Conservation (phyloP, 2,113 vertebrate genomes). For the Petrocephalus microphthalmus region DNA sequence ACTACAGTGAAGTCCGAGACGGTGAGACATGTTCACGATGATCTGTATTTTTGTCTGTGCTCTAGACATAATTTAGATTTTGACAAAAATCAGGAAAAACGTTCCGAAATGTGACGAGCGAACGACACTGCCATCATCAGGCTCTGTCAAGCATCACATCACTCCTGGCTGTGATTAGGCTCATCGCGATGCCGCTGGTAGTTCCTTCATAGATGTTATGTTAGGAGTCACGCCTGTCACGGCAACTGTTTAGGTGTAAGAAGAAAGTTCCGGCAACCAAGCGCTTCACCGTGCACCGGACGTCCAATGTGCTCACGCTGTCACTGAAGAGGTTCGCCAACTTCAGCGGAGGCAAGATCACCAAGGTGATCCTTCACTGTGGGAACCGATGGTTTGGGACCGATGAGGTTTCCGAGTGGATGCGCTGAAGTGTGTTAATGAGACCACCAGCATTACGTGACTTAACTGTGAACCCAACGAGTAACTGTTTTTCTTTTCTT, state of each 20-base stretch:
- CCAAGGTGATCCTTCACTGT: constrained; percentile 64
- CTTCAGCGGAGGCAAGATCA: constrained; percentile 87
- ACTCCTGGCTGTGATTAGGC: neutral
- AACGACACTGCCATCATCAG: neutral
- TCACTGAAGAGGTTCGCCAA: constrained; percentile 88
- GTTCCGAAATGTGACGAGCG: neutral
- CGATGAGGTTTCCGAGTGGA: neutral
- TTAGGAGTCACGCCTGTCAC: neutral
- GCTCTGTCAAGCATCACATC: neutral
- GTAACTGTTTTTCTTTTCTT: neutral
- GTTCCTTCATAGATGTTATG: neutral
- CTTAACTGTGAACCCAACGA: neutral
- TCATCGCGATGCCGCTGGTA: neutral
- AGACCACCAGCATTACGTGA: neutral
- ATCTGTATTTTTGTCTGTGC: neutral
- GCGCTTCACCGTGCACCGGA: constrained; percentile 81
- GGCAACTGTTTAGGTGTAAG: constrained; percentile 69
- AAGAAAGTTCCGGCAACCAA: constrained; percentile 90
- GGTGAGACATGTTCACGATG: neutral
- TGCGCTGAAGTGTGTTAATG: neutral
- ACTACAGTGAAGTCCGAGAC: neutral
- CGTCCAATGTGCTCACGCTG: constrained; percentile 82
- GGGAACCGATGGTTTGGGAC: neutral
- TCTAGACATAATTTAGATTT: neutral
- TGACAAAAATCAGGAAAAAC: neutral